Evolutionary conservation across 2,797 vertebrate species (phyloP), one percentile per base, ranked within the genome.

Genomic region (Carduelis carduelis): DNA sequence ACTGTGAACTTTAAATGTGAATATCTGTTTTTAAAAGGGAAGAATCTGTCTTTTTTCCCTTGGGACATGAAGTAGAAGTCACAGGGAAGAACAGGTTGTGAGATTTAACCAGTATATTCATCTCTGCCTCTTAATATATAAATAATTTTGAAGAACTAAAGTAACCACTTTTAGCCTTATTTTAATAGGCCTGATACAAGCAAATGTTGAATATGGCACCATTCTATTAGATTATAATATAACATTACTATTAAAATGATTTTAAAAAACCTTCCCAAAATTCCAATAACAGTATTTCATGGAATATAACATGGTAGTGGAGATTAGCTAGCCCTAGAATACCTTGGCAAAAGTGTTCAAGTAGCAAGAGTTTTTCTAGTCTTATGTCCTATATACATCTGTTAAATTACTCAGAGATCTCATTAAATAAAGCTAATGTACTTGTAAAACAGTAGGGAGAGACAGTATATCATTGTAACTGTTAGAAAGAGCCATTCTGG

Each of bases 391-490:
- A 98, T 98, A 98, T 98, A 98, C 98, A 99, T 99, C 99, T 98
- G 98, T 99, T 99, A 98, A 98, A 99, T 98, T 98, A 98, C 98
- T 99, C 98, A 92, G 98, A 98, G 98, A 99, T 99, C 98, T 99
- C 98, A 99, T 99, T 99, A 99, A 99, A 99, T 98, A 98, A 98
- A 98, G 98, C 98, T 99, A 99, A 99, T 99, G 99, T 98, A 99
- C 99, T 99, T 99, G 99, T 99, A 99, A 99, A 99, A 99, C 99
- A 99, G 99, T 99, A 98, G 98, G 98, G 98, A 99, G 98, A 98
- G 98, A 98, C 98, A 98, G 99, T 99, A 99, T 98, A 99, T 99
- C 99, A 99, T 98, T 97, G 98, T 98, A 98, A 99, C 98, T 98
- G 98, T 98, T 98, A 96, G 98, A 98, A 98, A 98, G 96, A 97